Evolutionary conservation across 2,888 invertebrate species (phyloP), one percentile per base, ranked within the genome.

Genomic region (Trachelus tabidus): DNA sequence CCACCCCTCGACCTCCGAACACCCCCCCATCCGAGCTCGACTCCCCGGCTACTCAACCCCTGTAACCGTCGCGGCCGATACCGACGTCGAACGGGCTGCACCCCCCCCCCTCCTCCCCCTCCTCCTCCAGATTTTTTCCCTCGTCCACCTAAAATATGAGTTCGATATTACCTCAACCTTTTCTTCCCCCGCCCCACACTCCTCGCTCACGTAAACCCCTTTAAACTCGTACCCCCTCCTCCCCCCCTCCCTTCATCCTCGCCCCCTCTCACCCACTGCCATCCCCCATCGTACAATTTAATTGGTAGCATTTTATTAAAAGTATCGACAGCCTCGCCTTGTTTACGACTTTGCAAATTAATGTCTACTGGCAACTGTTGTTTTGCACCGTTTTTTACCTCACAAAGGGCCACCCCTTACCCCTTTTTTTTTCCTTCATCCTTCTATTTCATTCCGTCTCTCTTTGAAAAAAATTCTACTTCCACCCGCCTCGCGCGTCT

Each of bases 241-340:
- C 75, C 78, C 78, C 73, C 23, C 71, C 56, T 31, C 31, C 31
- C 33, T 33, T 33, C 73, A 31, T 77, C 71, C 76, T 76, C 34
- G 35, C 77, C 75, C 76, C 73, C 68, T 73, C 76, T 74, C 74
- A 76, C 79, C 75, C 75, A 78, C 75, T 82, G 77, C 81, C 85
- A 56, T 9, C 84, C 84, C 82, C 83, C 82, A 81, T 84, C 81
- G 83, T 85, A 85, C 88, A 88, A 90, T 90, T 89, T 89, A 90
- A 91, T 90, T 89, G 89, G 87, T 87, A 83, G 88, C 87, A 87
- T 90, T 91, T 91, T 90, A 91, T 90, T 90, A 90, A 91, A 90
- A 90, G 88, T 91, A 90, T 91, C 90, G 91, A 90, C 90, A 91
- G 87, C 85, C 78, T 83, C 81, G 82, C 85, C 86, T 89, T 90